Conservation (phyloP, 2,113 vertebrate species). For the Toxostoma redivivum region DNA sequence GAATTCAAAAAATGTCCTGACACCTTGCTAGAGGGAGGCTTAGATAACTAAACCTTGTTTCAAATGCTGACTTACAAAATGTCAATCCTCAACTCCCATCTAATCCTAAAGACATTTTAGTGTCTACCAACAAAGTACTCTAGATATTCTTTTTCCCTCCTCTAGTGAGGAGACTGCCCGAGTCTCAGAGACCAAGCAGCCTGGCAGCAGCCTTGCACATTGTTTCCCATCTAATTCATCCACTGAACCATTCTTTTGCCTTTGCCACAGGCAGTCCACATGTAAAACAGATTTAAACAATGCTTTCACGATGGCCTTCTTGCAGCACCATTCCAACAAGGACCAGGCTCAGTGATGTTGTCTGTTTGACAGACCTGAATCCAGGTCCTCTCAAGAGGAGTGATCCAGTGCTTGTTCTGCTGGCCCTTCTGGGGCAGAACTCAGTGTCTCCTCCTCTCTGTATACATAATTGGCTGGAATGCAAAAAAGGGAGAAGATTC, state of each 20-base stretch:
- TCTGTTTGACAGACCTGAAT: not conserved
- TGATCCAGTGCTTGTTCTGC: not conserved
- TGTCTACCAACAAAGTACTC: not conserved
- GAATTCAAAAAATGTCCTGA: not conserved
- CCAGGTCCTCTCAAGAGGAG: not conserved
- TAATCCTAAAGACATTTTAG: not conserved
- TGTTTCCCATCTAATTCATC: not conserved
- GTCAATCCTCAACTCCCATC: not conserved
- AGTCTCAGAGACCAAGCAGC: not conserved
- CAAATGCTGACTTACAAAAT: not conserved
- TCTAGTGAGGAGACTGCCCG: not conserved
- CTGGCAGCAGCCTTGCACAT: not conserved
- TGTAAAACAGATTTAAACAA: not conserved
- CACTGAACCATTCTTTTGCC: not conserved
- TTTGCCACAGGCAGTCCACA: not conserved
- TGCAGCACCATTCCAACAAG: not conserved
- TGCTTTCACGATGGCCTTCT: not conserved
- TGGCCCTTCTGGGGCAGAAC: not conserved
- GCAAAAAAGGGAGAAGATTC: not conserved
- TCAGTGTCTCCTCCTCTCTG: not conserved
- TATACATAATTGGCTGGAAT: not conserved
- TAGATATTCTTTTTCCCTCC: not conserved
- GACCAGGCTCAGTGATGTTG: not conserved
- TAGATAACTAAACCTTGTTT: not conserved
- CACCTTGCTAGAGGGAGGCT: not conserved